Base-by-base conservation (phyloP, 2,113 vertebrate genomes). In the Fulica atra region DNA sequence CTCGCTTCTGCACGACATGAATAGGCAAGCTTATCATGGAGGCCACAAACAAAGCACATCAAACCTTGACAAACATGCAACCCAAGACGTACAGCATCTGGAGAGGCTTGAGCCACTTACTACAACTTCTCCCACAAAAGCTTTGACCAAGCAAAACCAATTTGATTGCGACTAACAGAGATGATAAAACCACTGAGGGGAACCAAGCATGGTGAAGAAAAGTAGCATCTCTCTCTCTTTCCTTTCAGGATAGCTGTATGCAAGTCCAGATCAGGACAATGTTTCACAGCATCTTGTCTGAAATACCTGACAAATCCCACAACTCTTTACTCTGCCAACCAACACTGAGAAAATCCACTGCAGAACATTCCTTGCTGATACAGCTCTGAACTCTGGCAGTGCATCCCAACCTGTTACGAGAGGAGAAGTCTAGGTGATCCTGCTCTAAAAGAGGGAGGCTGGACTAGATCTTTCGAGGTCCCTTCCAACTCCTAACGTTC, bases 1-100 rank as follows among this genome's bases (percentile, higher is more conserved):
- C 99, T 93, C 99, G 98, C 97, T 99, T 99, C 99, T 99, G 95
- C 87, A 94, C 61, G 86, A 97, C 91, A 97, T 92, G 86, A 94
- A 95, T 93, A 95, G 80, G 88, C 89, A 95, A 87, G 87, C 93
- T 96, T 94, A 96, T 91, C 92, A 88, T 56, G 81, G 89, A 95
- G 96, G 76, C 92, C 95, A 95, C 91, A 96, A 91, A 97, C 77
- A 96, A 95, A 96, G 88, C 88, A 97, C 95, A 96, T 91, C 95
- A 94, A 94, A 96, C 95, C 95, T 94, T 93, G 91, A 96, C 63
- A 96, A 95, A 97, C 21, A 96, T n/a, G 90, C 48, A 95, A 89
- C 40, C 38, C 24, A 95, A 96, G 94, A 97, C 77, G 94, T 94
- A 96, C 10, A 87, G 89, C 88, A 92, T 88, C 95, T 94, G 79